Base-by-base conservation (phyloP, 2,888 invertebrate genomes). In the Eilema depressum region DNA sequence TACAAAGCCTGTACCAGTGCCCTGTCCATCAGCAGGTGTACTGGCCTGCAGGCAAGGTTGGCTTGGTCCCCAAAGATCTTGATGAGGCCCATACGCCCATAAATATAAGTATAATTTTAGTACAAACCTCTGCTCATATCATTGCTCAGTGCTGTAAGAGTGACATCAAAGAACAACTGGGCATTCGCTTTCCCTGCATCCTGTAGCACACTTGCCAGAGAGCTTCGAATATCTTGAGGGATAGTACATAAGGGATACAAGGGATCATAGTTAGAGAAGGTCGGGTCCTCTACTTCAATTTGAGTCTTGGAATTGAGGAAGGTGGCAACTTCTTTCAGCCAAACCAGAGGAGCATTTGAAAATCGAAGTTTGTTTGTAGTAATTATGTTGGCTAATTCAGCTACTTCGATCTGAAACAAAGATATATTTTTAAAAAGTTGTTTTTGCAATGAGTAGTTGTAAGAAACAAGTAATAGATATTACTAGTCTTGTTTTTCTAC, bases 151-250 rank as follows among this genome's bases (percentile, higher is more conserved):
- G 96, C 95, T 11, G 96, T 96, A 25, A 98, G 91, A 53, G 97
- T 96, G 37, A 96, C 96, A 88, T 97, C 97, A 83, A 96, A 97
- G 89, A 97, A 98, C 78, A 97, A 89, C 83, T 97, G 96, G 10
- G 96, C 89, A 78, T 96, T 97, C 10, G 96, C 93, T 76, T 96
- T 95, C 0, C 97, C 97, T 12, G 97, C 96, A 68, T 96, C 96
- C 60, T 96, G 93, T 1, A 97, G 82, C 0, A 96, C 93, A 81
- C 87, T 93, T 66, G 96, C 93, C 67, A 96, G 84, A 59, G 87
- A 86, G 20, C 84, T 88, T 69, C 91, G 93, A 28, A 96, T 84
- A 30, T 94, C 90, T 47, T 88, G 88, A 17, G 96, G 95, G 66
- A 96, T 92, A 66, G 95, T 90, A 78, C 91, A 96, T 60, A 96